Evolutionary conservation across 2,113 vertebrate genomes (phyloP).

Genomic region (Collichthys lucidus): DNA sequence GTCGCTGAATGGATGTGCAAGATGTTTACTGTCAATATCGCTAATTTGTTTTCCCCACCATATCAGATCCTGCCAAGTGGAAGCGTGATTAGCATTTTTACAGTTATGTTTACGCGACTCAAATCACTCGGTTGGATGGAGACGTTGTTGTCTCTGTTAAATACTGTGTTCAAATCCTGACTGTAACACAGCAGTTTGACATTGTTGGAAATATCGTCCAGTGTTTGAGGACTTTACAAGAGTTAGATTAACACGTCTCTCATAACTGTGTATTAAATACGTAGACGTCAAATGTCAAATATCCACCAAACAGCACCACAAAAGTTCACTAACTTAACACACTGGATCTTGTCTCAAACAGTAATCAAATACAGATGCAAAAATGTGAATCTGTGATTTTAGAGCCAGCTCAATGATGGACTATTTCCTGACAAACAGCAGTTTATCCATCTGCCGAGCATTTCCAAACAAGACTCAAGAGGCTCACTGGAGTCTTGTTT

Average conservation of each 20-base stretch:
- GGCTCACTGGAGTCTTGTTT: too few relatives aligned
- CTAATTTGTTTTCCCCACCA: not conserved
- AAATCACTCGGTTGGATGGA: not conserved
- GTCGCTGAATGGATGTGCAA: too few relatives aligned
- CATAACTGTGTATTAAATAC: not conserved
- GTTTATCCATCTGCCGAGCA: too few relatives aligned
- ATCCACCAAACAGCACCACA: too few relatives aligned
- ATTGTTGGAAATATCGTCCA: not conserved
- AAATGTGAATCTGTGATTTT: too few relatives aligned
- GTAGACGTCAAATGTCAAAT: not conserved
- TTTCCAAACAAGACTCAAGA: too few relatives aligned
- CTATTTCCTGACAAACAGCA: too few relatives aligned
- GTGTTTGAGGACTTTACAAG: not conserved
- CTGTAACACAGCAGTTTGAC: not conserved
- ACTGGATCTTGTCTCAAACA: too few relatives aligned
- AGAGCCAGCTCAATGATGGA: too few relatives aligned
- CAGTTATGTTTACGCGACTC: not conserved
- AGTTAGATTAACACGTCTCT: not conserved
- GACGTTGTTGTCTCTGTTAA: not conserved
- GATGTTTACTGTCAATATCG: not conserved
- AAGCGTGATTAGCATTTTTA: not conserved
- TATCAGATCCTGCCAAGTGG: not conserved
- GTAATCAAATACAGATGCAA: too few relatives aligned
- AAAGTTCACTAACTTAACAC: too few relatives aligned
- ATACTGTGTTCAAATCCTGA: not conserved